phyloP scores from a whole-genome alignment of 2,113 vertebrate genomes.

The Montifringilla adamsi region DNA sequence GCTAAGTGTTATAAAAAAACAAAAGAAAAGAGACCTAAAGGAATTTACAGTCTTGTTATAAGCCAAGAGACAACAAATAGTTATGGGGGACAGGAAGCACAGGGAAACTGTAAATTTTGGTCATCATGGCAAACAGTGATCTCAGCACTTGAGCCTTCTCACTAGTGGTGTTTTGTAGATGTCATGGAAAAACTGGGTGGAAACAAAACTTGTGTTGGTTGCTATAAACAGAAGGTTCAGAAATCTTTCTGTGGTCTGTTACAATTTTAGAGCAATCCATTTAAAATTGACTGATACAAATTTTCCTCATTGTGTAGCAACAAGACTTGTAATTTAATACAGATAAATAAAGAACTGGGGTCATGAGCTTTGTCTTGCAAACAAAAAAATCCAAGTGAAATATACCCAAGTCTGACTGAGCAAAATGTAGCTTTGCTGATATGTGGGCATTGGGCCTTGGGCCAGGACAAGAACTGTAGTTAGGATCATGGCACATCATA shows the following conservation, averaged over 20 bases:
- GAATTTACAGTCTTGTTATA: background rate
- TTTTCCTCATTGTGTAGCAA: conserved; percentile 21
- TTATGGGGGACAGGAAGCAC: background rate
- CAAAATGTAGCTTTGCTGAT: background rate
- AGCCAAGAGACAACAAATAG: background rate
- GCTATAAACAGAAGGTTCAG: background rate
- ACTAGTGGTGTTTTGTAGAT: background rate
- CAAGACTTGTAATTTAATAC: background rate
- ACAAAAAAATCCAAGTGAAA: background rate
- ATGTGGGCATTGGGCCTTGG: background rate
- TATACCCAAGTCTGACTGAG: background rate
- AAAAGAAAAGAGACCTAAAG: background rate
- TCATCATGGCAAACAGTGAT: conserved; percentile 4
- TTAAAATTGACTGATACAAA: conserved; percentile 15
- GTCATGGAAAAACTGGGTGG: conserved; percentile 34
- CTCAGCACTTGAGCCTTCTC: conserved; percentile 11
- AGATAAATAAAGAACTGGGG: background rate
- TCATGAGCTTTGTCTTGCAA: background rate
- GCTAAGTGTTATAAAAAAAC: background rate
- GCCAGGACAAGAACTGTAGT: background rate
- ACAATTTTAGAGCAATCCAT: background rate
- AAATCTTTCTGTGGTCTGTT: conserved; percentile 38
- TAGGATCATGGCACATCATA: background rate
- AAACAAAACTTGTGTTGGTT: conserved; percentile 24
- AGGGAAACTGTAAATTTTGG: background rate